phyloP scores from a whole-genome alignment of 2,797 vertebrate genomes.

The Coregonus ussuriensis region DNA sequence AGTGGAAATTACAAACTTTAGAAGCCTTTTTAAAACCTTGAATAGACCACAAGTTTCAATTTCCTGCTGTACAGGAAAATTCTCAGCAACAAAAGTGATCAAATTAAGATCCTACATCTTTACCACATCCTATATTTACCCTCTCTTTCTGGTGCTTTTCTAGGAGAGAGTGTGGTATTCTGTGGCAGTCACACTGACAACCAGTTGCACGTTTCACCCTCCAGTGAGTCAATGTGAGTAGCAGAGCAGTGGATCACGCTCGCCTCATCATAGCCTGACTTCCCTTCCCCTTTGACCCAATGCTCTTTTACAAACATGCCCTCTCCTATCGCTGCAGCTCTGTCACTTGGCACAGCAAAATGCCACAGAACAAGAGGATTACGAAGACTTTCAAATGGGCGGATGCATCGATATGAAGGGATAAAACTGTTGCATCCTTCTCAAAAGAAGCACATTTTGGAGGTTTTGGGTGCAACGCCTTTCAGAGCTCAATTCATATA shows the following conservation, averaged over 20 bases:
- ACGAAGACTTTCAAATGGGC: not conserved
- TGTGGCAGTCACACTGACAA: not conserved
- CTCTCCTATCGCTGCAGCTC: not conserved
- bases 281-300: conserved; percentile 5
- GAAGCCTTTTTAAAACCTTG: no score
- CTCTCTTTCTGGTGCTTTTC: not conserved
- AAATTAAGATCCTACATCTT: no score
- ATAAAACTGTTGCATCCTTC: not conserved
- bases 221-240: not conserved
- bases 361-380: conserved; percentile 38
- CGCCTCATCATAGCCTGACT: not conserved
- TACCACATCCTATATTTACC: not conserved
- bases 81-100: no score
- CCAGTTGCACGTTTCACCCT: not conserved
- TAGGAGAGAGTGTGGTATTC: not conserved
- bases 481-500: not conserved
- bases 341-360: conserved; percentile 40
- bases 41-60: no score
- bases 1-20: no score
- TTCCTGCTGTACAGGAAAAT: no score
- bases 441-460: not conserved
- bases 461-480: not conserved
- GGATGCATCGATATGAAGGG: no score
- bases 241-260: not conserved
- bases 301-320: conserved; percentile 49